Percentiles rank a stretch among this genome's conserved stretches.
phyloP scores from a whole-genome alignment of 2,888 invertebrate species.

The Plemyria rubiginata region DNA sequence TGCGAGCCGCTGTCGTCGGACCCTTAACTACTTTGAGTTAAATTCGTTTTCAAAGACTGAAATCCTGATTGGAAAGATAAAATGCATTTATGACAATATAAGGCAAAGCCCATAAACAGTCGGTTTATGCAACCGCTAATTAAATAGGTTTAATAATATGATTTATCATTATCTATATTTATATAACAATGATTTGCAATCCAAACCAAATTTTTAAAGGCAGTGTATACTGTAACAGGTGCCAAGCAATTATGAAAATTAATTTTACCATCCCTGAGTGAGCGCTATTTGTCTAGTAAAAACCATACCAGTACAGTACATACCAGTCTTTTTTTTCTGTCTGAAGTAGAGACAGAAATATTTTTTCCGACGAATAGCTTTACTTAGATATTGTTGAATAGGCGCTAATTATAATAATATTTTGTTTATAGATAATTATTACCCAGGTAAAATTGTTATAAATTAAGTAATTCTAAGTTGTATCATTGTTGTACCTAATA shows the following conservation, averaged over 20 bases:
- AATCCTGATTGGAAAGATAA: constrained; percentile 29
- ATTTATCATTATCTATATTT: background rate
- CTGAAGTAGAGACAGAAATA: too few relatives aligned
- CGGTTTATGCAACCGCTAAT: constrained; percentile 1
- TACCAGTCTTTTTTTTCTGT: too few relatives aligned
- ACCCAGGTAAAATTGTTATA: constrained; percentile 21
- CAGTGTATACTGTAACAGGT: background rate
- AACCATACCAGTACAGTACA: too few relatives aligned
- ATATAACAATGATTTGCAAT: background rate
- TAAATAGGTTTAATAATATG: background rate
- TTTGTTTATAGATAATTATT: constrained; percentile 14
- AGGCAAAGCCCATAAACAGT: constrained; percentile 26
- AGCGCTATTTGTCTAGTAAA: too few relatives aligned
- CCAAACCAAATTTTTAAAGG: background rate
- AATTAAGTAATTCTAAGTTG: constrained; percentile 31
- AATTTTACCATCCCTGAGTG: too few relatives aligned
- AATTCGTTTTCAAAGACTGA: constrained; percentile 41
- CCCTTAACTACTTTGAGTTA: constrained; percentile 12
- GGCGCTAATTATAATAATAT: background rate
- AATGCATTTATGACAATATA: constrained; percentile 39
- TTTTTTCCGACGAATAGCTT: too few relatives aligned
- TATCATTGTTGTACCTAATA: constrained; percentile 39
- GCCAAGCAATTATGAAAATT: constrained; percentile 1
- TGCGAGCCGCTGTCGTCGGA: too few relatives aligned
- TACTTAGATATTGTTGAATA: too few relatives aligned